Percentiles rank a stretch among this genome's conserved stretches.
phyloP scores from a whole-genome alignment of 2,113 vertebrate species.

The Aegithalos caudatus region DNA sequence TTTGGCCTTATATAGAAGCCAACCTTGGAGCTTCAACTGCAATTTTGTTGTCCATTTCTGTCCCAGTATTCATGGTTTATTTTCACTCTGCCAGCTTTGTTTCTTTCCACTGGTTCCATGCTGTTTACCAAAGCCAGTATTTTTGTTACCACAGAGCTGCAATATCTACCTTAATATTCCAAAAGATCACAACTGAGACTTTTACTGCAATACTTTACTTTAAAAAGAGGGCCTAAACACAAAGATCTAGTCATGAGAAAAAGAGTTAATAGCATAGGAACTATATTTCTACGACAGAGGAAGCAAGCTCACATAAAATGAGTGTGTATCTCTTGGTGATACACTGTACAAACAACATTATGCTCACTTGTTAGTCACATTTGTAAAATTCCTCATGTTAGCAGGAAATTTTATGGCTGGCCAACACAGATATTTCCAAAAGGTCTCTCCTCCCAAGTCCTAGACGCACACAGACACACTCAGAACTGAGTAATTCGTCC shows the following conservation, averaged over 20 bases:
- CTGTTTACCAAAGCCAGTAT: not conserved
- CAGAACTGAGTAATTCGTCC: slow-evolving; percentile 28
- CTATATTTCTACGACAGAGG: not conserved
- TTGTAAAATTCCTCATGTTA: not conserved
- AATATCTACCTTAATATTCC: not conserved
- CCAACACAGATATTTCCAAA: slow-evolving; percentile 20
- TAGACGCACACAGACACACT: not conserved
- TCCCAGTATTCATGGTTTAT: not conserved
- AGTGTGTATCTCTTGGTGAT: not conserved
- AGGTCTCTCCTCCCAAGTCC: not conserved
- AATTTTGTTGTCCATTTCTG: not conserved
- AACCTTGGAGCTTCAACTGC: not conserved
- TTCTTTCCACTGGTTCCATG: not conserved
- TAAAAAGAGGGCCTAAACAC: not conserved
- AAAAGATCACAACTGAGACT: not conserved
- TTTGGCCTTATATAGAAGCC: not conserved
- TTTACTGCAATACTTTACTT: not conserved
- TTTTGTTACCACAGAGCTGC: not conserved
- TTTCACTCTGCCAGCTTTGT: not conserved
- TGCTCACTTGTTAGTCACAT: slow-evolving; percentile 46
- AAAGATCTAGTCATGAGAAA: not conserved
- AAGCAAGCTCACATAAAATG: not conserved
- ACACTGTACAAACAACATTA: not conserved
- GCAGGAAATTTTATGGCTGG: not conserved
- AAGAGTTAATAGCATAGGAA: not conserved